These are phyloP conservation scores for Orycteropus afer DNA, from an alignment of 2,113 vertebrate species.

Conservation along the genomic window DNA sequence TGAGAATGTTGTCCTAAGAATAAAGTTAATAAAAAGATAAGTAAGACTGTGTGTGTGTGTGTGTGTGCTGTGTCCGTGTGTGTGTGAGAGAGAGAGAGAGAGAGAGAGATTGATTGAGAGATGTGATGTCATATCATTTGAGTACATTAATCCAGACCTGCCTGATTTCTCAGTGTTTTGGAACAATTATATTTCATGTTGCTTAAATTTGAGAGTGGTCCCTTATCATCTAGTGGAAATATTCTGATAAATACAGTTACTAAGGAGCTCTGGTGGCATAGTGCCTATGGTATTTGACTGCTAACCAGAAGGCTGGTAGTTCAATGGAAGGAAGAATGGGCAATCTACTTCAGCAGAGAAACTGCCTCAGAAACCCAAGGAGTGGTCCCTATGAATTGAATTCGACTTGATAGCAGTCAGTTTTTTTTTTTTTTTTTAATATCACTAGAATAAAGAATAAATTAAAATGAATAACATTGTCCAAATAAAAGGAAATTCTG, in stretches of 20 bases:
- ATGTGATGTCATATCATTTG: neutral
- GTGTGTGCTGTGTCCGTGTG: neutral
- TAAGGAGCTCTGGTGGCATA: no score
- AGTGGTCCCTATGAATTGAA: no score
- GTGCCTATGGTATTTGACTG: no score
- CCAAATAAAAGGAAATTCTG: slow-evolving; percentile 9
- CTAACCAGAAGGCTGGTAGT: no score
- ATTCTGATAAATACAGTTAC: no score
- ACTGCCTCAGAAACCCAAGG: no score
- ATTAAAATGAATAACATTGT: slow-evolving; percentile 13
- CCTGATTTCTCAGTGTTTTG: neutral
- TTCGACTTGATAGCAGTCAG: no score
- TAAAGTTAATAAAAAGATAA: neutral
- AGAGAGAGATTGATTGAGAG: neutral
- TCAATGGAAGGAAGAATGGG: no score
- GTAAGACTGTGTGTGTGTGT: neutral
- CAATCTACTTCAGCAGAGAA: no score
- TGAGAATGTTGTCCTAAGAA: neutral
- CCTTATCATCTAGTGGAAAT: neutral
- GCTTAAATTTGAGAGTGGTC: neutral
- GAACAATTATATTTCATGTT: neutral
- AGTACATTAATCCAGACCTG: neutral
- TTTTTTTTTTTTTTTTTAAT: no score
- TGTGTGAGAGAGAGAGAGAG: neutral
- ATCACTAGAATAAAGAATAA: neutral